Evolutionary conservation across 2,797 vertebrate genomes (phyloP).

Genomic region (Spea hammondii): DNA sequence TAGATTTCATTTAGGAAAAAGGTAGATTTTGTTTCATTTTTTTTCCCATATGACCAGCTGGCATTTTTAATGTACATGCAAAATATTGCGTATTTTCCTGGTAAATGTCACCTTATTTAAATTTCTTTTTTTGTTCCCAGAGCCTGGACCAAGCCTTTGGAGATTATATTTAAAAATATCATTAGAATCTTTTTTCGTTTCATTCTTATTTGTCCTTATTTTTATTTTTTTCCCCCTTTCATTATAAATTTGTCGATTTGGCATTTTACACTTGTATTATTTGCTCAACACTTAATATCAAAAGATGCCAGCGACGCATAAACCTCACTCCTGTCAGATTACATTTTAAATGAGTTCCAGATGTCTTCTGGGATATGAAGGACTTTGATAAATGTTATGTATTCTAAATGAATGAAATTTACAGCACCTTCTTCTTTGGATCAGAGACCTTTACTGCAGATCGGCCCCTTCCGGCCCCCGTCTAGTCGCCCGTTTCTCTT

Average conservation of each 20-base stretch:
- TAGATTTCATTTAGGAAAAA: neutral
- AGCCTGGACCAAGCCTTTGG: neutral
- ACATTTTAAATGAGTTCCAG: constrained; percentile 5
- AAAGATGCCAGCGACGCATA: constrained; percentile 20
- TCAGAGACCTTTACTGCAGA: no score
- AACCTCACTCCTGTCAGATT: neutral
- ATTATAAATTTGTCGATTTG: constrained; percentile 21
- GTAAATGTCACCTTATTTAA: constrained; percentile 17
- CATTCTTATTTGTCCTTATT: neutral
- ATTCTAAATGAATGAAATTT: no score
- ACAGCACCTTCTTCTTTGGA: no score
- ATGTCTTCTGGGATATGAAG: neutral
- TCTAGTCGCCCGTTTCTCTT: no score
- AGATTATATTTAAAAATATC: constrained; percentile 22
- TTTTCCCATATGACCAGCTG: neutral
- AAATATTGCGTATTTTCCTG: neutral
- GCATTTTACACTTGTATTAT: constrained; percentile 7
- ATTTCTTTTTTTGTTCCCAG: neutral
- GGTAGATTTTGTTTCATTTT: neutral
- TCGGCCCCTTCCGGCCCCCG: no score
- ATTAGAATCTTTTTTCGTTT: constrained; percentile 8
- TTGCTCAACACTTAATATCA: neutral
- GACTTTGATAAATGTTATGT: neutral
- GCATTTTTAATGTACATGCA: neutral
- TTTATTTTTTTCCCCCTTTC: neutral